Conservation (phyloP, 2,113 vertebrate species). For the Alethe castanea region DNA sequence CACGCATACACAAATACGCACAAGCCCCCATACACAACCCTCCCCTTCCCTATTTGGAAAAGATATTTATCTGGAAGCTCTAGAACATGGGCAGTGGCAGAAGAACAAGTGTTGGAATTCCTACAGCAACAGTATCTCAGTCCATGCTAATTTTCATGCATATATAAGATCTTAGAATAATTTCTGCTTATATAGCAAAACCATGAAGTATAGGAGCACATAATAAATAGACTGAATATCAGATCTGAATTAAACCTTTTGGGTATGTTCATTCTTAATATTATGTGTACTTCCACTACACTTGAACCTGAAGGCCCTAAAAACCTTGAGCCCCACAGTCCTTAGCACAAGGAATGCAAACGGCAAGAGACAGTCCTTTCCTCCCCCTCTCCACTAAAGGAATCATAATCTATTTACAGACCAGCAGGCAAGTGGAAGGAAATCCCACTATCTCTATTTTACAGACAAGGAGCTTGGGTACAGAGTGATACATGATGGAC, state of each 20-base stretch:
- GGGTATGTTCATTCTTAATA: background rate
- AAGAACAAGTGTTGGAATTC: background rate
- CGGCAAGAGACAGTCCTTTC: background rate
- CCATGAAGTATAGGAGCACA: background rate
- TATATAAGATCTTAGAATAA: background rate
- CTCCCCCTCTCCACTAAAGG: background rate
- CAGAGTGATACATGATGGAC: fast-evolving
- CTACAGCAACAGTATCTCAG: background rate
- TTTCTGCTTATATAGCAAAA: background rate
- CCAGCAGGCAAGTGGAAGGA: background rate
- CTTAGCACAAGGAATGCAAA: background rate
- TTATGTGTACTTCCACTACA: background rate
- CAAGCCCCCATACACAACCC: background rate
- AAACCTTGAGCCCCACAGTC: background rate
- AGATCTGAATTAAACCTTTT: background rate
- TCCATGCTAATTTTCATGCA: background rate
- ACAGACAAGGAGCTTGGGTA: background rate
- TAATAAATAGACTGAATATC: background rate
- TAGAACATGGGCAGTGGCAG: background rate
- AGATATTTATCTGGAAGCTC: background rate
- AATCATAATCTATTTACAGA: background rate
- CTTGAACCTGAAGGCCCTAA: background rate
- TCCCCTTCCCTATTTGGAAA: background rate
- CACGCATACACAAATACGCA: background rate
- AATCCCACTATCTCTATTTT: background rate